Evolutionary conservation across 2,888 invertebrate genomes (phyloP).

Genomic region (Ceratothoa steindachneri): DNA sequence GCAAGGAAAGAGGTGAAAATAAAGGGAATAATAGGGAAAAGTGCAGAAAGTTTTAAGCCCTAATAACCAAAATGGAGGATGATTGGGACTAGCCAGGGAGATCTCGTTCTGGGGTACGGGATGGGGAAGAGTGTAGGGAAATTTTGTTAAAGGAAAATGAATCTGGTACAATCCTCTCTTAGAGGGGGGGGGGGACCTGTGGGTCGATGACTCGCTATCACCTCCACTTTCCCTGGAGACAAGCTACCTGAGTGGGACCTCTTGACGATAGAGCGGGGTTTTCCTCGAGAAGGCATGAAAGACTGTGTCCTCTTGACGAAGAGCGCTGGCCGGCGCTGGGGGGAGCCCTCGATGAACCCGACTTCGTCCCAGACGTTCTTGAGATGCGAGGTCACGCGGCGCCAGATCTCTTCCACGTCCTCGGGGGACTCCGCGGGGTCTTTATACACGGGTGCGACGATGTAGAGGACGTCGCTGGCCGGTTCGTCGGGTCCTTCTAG

Average conservation of each 20-base stretch:
- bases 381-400: conserved; percentile 29
- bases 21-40: too few relatives aligned
- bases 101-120: too few relatives aligned
- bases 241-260: neutral
- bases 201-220: too few relatives aligned
- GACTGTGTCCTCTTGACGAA: neutral
- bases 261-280: neutral
- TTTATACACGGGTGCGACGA: neutral
- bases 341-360: conserved; percentile 27
- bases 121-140: too few relatives aligned
- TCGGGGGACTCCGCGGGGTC: conserved; percentile 4
- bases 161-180: too few relatives aligned
- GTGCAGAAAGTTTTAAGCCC: too few relatives aligned
- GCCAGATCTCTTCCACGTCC: conserved; percentile 21
- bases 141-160: too few relatives aligned
- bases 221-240: too few relatives aligned
- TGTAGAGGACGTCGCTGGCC: neutral
- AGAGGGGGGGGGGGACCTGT: too few relatives aligned
- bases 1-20: too few relatives aligned
- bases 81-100: too few relatives aligned
- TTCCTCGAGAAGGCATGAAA: neutral
- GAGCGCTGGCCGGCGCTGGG: neutral
- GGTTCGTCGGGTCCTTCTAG: neutral
- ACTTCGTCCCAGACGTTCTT: conserved; percentile 44
- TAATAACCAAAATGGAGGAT: too few relatives aligned